Evolutionary conservation across 2,113 vertebrate species (phyloP).

Genomic region (Spheniscus mendiculus): DNA sequence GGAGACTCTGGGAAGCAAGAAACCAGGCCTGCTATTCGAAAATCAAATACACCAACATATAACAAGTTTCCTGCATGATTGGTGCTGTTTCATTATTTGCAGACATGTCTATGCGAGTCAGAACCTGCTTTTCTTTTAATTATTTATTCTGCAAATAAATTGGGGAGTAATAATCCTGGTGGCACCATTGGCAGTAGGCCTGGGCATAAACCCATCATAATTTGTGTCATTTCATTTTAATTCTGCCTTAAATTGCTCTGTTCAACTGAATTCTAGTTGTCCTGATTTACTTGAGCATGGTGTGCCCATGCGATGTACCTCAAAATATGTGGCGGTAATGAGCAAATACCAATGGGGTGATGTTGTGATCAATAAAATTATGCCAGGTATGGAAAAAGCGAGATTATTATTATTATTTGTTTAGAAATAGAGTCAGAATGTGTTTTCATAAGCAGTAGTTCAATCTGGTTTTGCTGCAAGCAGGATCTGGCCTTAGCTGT

Average conservation of each 20-base stretch:
- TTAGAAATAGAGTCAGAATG: background rate
- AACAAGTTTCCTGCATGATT: background rate
- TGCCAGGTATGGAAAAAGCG: background rate
- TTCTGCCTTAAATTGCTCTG: background rate
- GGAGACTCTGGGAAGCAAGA: background rate
- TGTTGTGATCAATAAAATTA: background rate
- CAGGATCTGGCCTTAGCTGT: background rate
- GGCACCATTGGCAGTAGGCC: background rate
- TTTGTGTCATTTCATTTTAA: background rate
- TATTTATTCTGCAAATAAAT: background rate
- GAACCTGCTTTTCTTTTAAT: background rate
- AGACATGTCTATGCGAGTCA: background rate
- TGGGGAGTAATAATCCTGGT: background rate
- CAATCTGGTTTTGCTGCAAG: background rate
- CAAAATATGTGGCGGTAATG: background rate
- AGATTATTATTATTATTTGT: background rate
- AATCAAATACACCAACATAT: background rate
- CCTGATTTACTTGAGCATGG: background rate
- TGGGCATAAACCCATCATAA: background rate
- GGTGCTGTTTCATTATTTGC: background rate
- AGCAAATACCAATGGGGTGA: background rate
- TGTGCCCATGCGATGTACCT: accelerated
- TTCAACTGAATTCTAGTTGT: background rate
- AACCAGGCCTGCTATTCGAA: background rate
- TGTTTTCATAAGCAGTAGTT: background rate